phyloP scores from a whole-genome alignment of 2,113 vertebrate genomes.

The Noturus placidus region DNA sequence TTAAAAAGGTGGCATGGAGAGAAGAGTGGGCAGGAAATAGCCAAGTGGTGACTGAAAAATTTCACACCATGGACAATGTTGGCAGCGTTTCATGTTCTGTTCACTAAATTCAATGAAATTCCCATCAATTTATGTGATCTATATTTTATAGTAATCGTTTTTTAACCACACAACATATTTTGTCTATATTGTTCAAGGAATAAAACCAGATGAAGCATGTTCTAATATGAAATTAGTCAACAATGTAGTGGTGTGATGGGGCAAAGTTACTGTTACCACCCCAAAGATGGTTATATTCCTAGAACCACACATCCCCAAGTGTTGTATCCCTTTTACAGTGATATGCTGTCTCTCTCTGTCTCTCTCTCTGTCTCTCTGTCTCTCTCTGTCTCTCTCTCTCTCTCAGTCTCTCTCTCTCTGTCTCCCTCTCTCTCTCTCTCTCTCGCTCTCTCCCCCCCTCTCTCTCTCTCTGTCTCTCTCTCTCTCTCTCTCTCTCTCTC shows the following conservation, averaged over 20 bases:
- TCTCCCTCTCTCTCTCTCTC: too few relatives aligned
- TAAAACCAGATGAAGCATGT: background rate
- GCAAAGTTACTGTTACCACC: background rate
- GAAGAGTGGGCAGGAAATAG: constrained; percentile 54
- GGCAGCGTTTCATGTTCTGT: background rate
- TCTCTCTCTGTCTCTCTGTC: too few relatives aligned
- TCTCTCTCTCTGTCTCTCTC: too few relatives aligned
- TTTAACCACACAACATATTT: background rate
- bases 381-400: too few relatives aligned
- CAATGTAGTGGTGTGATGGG: background rate
- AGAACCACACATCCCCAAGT: background rate
- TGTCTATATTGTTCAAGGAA: background rate
- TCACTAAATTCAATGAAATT: too few relatives aligned
- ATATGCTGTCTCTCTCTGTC: too few relatives aligned
- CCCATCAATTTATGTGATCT: background rate
- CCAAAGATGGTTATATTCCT: background rate
- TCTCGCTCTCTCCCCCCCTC: too few relatives aligned
- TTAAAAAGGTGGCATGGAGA: constrained; percentile 52
- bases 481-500: too few relatives aligned
- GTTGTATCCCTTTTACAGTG: background rate
- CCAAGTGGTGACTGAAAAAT: constrained; percentile 49
- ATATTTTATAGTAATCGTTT: background rate
- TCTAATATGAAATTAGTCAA: background rate
- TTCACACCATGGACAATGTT: constrained; percentile 8
- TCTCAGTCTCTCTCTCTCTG: too few relatives aligned